Conservation (phyloP, 1,140 invertebrate species). For the Euura saliciscinereae region DNA sequence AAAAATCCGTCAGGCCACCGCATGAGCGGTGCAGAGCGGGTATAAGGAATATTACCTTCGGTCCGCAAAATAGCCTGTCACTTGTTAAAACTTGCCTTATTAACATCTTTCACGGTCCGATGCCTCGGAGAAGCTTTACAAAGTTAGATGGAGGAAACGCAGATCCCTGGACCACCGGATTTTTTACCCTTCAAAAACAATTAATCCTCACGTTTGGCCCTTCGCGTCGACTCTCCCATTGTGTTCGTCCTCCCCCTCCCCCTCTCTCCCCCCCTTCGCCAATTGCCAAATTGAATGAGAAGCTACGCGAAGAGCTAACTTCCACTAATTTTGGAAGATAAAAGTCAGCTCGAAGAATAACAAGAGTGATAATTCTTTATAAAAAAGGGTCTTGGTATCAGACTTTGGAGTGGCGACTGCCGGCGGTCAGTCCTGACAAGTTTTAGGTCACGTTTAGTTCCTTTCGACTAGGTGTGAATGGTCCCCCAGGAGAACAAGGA, state of each 20-base stretch:
- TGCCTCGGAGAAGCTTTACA: conserved; percentile 48
- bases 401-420: not conserved
- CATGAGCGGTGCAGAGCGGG: conserved; percentile 21
- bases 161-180: not conserved
- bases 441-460: not conserved
- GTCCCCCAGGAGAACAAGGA: conserved; percentile 9
- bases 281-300: too few species aligned
- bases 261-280: too few species aligned
- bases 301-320: too few species aligned
- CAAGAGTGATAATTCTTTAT: too few species aligned
- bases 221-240: not conserved
- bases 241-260: too few species aligned
- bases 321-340: too few species aligned
- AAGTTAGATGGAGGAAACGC: conserved; percentile 37
- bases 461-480: not conserved
- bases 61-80: conserved; percentile 30
- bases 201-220: not conserved
- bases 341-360: too few species aligned
- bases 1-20: conserved; percentile 32
- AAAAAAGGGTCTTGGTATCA: too few species aligned
- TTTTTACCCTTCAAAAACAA: not conserved
- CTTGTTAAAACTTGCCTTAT: conserved; percentile 58
- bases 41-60: conserved; percentile 8
- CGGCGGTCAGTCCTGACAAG: not conserved
- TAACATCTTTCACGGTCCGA: conserved; percentile 56